Evolutionary conservation across 1,140 invertebrate species (phyloP).

Genomic region (Lasaia peninsularis): DNA sequence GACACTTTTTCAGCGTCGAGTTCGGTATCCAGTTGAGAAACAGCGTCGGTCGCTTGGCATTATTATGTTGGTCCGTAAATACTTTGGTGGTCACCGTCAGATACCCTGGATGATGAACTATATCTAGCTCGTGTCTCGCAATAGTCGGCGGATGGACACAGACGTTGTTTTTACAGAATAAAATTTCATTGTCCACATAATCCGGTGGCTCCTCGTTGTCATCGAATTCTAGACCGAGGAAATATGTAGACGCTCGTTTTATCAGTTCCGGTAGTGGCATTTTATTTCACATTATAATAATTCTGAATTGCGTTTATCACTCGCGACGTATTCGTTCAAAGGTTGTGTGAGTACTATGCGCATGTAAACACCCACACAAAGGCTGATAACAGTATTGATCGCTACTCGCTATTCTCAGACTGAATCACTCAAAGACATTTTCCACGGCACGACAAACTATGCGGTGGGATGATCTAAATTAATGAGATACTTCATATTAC

Average conservation of each 20-base stretch:
- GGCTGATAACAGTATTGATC: conserved; percentile 73
- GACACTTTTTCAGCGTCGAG: conserved; percentile 90
- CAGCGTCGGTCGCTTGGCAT: conserved; percentile 86
- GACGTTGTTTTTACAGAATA: conserved; percentile 95
- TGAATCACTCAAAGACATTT: background rate
- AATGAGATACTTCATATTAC: too few species aligned
- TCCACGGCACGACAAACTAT: background rate
- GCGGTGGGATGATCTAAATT: too few species aligned
- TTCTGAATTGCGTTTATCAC: conserved; percentile 42
- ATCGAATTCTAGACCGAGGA: conserved; percentile 83
- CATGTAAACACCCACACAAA: conserved; percentile 68
- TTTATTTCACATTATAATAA: conserved; percentile 58
- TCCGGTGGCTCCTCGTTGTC: conserved; percentile 78
- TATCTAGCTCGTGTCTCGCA: conserved; percentile 86
- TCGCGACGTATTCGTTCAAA: conserved; percentile 49
- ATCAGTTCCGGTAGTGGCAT: conserved; percentile 88
- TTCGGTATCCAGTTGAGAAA: conserved; percentile 97
- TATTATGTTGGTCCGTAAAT: conserved; percentile 84
- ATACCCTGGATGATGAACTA: conserved; percentile 94
- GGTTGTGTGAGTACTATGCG: conserved; percentile 61
- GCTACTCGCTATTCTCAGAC: conserved; percentile 35
- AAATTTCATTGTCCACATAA: conserved; percentile 89
- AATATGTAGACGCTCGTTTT: conserved; percentile 86
- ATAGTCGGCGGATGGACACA: conserved; percentile 95
- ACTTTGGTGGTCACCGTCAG: conserved; percentile 89